A percentile compares a stretch with the other conserved stretches of the same genome.
These are phyloP conservation scores for Speoplatyrhinus poulsoni DNA, from an alignment of 2,113 vertebrate genomes.

Conservation along the genomic window DNA sequence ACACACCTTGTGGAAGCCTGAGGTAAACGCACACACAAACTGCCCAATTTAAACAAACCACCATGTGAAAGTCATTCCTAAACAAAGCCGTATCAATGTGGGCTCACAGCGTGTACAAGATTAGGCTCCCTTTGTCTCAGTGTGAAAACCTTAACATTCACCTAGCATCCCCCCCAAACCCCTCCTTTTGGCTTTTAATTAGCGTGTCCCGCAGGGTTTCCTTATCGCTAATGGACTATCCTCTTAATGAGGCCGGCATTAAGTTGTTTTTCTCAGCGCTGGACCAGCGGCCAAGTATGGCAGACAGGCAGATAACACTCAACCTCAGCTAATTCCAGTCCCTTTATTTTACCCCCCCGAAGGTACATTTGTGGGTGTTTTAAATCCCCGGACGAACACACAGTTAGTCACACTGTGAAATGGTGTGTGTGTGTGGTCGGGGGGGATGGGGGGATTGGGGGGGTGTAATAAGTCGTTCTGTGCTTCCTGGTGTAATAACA, in stretches of 20 bases:
- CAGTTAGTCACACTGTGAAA: slow-evolving; percentile 20
- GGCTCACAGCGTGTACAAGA: slow-evolving; percentile 21
- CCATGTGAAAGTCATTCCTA: no score
- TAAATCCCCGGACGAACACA: background rate
- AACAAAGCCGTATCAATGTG: no score
- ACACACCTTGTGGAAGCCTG: no score
- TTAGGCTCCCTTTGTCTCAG: slow-evolving; percentile 46
- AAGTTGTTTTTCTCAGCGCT: slow-evolving; percentile 62
- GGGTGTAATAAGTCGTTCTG: slow-evolving; percentile 23
- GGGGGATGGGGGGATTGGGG: background rate
- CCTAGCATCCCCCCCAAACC: slow-evolving; percentile 18
- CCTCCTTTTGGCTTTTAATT: slow-evolving; percentile 70
- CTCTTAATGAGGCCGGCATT: slow-evolving; percentile 74
- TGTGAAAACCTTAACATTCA: slow-evolving; percentile 53
- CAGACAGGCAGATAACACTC: slow-evolving; percentile 54
- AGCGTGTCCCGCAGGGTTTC: slow-evolving; percentile 56
- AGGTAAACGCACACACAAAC: slow-evolving; percentile 6
- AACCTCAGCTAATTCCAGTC: slow-evolving; percentile 51
- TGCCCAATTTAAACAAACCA: no score
- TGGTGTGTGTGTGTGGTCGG: background rate
- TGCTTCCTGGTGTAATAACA: slow-evolving; percentile 23
- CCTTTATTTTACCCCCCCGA: slow-evolving; percentile 12
- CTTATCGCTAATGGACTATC: slow-evolving; percentile 68
- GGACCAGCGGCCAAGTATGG: slow-evolving; percentile 56
- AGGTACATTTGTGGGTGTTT: slow-evolving; percentile 9